Evolutionary conservation across 1,140 invertebrate species (phyloP), one percentile per base, ranked within the genome.

Genomic region (Cherax destructor): DNA sequence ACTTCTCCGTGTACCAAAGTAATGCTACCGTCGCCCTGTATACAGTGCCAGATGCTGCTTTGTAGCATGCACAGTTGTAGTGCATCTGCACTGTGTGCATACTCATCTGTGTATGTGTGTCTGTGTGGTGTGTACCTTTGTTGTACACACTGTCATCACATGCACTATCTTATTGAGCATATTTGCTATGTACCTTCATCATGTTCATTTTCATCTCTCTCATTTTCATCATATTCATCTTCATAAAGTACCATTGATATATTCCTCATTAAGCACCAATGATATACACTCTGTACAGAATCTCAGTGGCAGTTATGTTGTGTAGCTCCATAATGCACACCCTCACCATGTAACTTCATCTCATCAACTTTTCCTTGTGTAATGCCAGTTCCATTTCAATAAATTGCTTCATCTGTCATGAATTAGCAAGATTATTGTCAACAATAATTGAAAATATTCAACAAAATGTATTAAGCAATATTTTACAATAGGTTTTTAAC

Each of bases 1-100:
- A 88, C 88, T 91, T 83, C 89, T 86, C 74, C 76, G 65, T 91
- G 74, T 91, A 91, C 89, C 89, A 91, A 91, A 91, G 89, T 91
- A 91, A 86, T 80, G 81, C 89, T 80, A 85, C 83, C 61, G 83
- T 91, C 74, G 83, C 74, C 80, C 83, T 47, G 41, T 47, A 61
- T 77, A 52, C 77, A 90, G 80, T 65, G 50, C 74, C 61, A 74
- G 49, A 72, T 88, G 87, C 47, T 88, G 87, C 87, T 88, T 88
- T 52, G 83, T 85, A 85, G 65, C 69, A 49, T 83, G 69, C 79
- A 81, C 85, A 69, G 61, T 65, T 65, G 61, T 65, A 65, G 21
- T 65, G 61, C 61, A 65, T 65, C 61, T 65, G 61, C 61, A 65
- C 16, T 65, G 61, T 65, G 56, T 61, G 80, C 52, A 61, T 41